phyloP scores from a whole-genome alignment of 2,888 invertebrate genomes.

The Scaeva pyrastri region DNA sequence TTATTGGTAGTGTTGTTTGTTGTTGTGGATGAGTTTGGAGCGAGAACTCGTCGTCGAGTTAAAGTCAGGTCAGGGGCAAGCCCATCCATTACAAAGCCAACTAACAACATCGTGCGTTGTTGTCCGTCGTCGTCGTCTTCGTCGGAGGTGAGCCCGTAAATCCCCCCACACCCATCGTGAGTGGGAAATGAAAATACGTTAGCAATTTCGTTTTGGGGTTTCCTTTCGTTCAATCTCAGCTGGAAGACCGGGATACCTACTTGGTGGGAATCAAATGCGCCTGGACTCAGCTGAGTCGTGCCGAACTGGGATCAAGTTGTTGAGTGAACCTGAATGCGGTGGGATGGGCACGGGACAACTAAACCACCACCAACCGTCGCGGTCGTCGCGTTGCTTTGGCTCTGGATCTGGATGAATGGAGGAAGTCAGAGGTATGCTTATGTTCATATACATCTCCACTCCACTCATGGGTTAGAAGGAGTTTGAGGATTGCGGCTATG shows the following conservation, averaged over 20 bases:
- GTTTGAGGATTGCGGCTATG: constrained; percentile 14
- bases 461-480: constrained; percentile 14
- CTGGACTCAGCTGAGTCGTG: too few relatives aligned
- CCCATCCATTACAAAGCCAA: constrained; percentile 62
- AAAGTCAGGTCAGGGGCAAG: constrained; percentile 72
- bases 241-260: constrained; percentile 21
- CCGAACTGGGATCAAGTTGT: too few relatives aligned
- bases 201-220: constrained; percentile 64
- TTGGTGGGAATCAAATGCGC: constrained; percentile 34
- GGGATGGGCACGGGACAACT: constrained; percentile 27
- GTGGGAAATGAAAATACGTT: constrained; percentile 64
- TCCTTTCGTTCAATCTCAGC: constrained; percentile 57
- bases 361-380: too few relatives aligned
- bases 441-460: background rate
- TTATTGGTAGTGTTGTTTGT: too few relatives aligned
- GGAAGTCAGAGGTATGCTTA: background rate
- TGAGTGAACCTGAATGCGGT: constrained; percentile 3
- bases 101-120: background rate
- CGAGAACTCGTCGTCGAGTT: background rate
- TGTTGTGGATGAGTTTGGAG: background rate
- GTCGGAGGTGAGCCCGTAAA: constrained; percentile 28
- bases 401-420: constrained; percentile 38
- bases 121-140: background rate
- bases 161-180: background rate
- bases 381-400: too few relatives aligned